Evolutionary conservation across 2,113 vertebrate species (phyloP), one percentile per base, ranked within the genome.

Genomic region (Thinocorus orbignyianus): DNA sequence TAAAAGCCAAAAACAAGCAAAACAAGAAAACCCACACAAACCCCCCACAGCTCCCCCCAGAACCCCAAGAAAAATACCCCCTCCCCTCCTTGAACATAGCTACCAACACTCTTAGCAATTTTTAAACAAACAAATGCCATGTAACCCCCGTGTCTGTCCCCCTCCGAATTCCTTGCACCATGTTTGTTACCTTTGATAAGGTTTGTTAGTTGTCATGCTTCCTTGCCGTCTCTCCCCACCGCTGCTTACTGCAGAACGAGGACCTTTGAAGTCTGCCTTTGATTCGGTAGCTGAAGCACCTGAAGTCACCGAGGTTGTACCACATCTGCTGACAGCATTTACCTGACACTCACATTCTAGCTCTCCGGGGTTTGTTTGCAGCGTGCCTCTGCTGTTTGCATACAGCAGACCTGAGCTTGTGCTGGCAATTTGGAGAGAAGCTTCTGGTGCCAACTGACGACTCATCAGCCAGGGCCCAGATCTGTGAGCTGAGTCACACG

Each of bases 211-310:
- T 93, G 92, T 97, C 95, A 83, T 90, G 68, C 79, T 93, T 64
- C 18, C n/a, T 73, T 78, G 66, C 44, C 10, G 35, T 69, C 44
- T 82, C 31, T 85, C 55, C n/a, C n/a, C 37, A 15, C 2, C 0
- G 0, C 66, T 88, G 35, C 78, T 48, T 55, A 11, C 66, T 87
- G 90, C 60, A 62, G 81, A 94, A 78, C 31, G 74, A 86, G 58
- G 60, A 81, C 46, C 88, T 95, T 94, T 96, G 92, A 97, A 90
- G 91, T 96, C 49, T 81, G 76, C 79, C 71, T 95, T 95, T 95
- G 94, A 93, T 94, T 93, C 72, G 37, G 71, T n/a, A 85, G 66
- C 81, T 85, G 85, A 76, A 82, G 81, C 35, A 88, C 85, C 94
- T 93, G 71, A 64, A 80, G 71, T 52, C 81, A 58, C 41, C 49